Base-by-base conservation (phyloP, 2,113 vertebrate species). In the Sinocyclocheilus anophthalmus region DNA sequence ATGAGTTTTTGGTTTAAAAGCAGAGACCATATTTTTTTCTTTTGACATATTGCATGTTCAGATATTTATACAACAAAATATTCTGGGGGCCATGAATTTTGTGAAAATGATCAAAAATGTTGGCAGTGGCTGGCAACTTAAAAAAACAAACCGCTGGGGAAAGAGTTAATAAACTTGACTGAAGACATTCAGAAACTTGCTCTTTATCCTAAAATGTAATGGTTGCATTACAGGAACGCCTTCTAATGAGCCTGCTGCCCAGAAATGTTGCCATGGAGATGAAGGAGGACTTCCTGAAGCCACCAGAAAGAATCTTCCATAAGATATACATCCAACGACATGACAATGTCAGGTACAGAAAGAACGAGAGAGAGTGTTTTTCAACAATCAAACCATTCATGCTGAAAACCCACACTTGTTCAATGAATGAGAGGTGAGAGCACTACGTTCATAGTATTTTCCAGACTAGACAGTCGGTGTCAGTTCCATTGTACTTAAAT, bases 231-330 rank as follows among this genome's bases (percentile, higher is more conserved):
- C 89, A 99, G 98, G 98, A 99, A 90, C 96, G 98, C 89, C 96
- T 99, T 42, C 94, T 99, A 91, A 99, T 99, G 98, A 99, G 98
- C 90, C 96, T 99, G 83, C 94, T 99, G 92, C 98, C 98, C 88
- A 96, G 98, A 90, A 99, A 99, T 33, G 98, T 99, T 92, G 98
- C 98, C 92, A 99, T 99, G 98, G 98, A 99, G 95, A 99, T 99
- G 98, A 99, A 99, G 91, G 98, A 99, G 94, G 98, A 99, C 95
- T 99, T 99, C 79, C 93, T 99, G 90, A 98, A 99, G 92, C 98
- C 98, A 77, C 98, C 98, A 1, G 97, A 98, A 94, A 96, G 98
- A 92, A 99, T 99, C 92, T 99, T 99, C 92, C 98, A 99, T 93
- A 99, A 99, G 95, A 99, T 99, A 92, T 99, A 99, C 92, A 99